Percentiles rank a stretch among this genome's conserved stretches.
phyloP scores from a whole-genome alignment of 2,113 vertebrate species.

The Aldabrachelys gigantea region DNA sequence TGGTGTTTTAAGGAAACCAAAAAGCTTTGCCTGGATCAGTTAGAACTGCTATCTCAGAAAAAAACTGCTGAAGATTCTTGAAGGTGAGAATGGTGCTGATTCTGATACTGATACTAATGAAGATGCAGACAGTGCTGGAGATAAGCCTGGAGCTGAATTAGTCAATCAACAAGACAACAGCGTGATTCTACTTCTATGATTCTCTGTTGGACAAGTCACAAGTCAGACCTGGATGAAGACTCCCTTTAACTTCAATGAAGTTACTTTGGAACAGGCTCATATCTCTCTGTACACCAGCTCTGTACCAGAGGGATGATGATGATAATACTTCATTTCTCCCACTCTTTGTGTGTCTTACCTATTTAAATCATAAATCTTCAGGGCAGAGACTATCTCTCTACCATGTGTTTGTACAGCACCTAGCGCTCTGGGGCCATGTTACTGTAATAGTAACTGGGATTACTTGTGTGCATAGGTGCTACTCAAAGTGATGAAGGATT shows the following conservation, averaged over 20 bases:
- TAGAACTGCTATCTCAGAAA: conserved; percentile 89
- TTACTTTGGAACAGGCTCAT: not conserved
- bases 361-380: not conserved
- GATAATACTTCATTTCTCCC: not conserved
- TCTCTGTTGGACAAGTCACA: not conserved
- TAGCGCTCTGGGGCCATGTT: not conserved
- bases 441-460: not conserved
- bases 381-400: not conserved
- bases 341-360: not conserved
- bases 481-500: not conserved
- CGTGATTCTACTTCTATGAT: not conserved
- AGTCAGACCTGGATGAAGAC: not conserved
- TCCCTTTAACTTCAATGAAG: not conserved
- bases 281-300: not conserved
- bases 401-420: not conserved
- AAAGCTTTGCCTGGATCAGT: conserved; percentile 91
- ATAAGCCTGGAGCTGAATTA: conserved; percentile 76
- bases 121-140: conserved; percentile 72
- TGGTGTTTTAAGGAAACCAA: conserved; percentile 89
- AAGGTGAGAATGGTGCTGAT: conserved; percentile 84
- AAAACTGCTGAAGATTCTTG: conserved; percentile 90
- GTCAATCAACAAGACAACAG: conserved; percentile 70
- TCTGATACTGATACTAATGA: conserved; percentile 84
- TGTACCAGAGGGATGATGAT: not conserved
- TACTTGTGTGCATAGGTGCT: not conserved